Evolutionary conservation across 2,797 vertebrate genomes (phyloP).

Genomic region (Danio albolineatus): DNA sequence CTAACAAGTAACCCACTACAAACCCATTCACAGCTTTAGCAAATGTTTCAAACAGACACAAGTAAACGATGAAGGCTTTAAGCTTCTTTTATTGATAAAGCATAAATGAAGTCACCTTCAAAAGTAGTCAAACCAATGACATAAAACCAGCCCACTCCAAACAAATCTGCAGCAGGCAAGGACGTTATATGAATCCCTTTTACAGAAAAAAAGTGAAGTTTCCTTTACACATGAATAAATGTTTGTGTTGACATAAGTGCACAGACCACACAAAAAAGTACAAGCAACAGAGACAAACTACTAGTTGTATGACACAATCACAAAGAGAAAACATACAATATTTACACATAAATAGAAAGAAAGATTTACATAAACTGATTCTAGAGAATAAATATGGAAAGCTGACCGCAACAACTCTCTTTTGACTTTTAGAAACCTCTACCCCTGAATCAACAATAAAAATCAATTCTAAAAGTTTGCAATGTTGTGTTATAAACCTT

Average conservation of each 20-base stretch:
- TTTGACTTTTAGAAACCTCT: conserved; percentile 50
- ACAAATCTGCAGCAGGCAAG: conserved; percentile 14
- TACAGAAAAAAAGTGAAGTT: background rate
- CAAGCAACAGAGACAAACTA: conserved; percentile 47
- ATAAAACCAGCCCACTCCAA: conserved; percentile 40
- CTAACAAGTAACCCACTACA: background rate
- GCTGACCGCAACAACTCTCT: conserved; percentile 50
- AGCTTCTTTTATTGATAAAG: conserved; percentile 69
- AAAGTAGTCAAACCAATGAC: conserved; percentile 58
- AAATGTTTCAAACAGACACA: background rate
- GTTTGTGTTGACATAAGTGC: conserved; percentile 14
- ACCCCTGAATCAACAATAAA: conserved; percentile 38
- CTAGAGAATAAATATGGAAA: conserved; percentile 73
- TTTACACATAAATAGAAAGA: conserved; percentile 73
- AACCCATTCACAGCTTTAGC: background rate
- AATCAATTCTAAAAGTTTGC: conserved; percentile 52
- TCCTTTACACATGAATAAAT: conserved; percentile 10
- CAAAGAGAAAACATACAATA: conserved; percentile 51
- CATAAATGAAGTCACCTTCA: conserved; percentile 65
- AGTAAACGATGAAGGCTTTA: conserved; percentile 35
- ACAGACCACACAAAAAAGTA: conserved; percentile 11
- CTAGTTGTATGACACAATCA: conserved; percentile 45
- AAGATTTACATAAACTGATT: conserved; percentile 53
- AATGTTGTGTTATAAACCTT: conserved; percentile 39
- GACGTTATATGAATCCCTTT: background rate